A percentile compares a stretch with the other conserved stretches of the same genome.
These are phyloP conservation scores for Punctoribates punctum DNA, from an alignment of 2,888 invertebrate species.

Conservation along the genomic window DNA sequence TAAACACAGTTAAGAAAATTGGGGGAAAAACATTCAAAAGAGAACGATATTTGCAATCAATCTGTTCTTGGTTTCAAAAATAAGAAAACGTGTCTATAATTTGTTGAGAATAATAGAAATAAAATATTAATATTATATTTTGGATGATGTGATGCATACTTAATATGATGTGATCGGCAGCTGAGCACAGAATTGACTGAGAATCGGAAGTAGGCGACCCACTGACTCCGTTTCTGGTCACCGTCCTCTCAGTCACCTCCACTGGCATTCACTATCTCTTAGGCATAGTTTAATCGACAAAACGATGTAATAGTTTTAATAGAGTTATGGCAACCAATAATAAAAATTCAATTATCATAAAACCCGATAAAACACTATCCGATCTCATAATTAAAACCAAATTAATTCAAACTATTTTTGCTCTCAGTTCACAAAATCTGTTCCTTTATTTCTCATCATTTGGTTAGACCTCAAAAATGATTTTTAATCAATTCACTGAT, in stretches of 20 bases:
- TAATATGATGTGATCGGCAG: neutral
- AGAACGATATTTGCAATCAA: neutral
- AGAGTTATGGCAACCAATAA: neutral
- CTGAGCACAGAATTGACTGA: neutral
- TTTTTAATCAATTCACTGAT: too few species aligned
- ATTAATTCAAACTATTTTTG: neutral
- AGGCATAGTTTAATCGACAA: neutral
- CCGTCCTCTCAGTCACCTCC: slow-evolving; percentile 15
- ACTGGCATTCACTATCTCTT: neutral
- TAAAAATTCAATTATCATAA: neutral
- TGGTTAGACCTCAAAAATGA: too few species aligned
- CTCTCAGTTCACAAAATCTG: too few species aligned
- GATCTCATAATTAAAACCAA: neutral
- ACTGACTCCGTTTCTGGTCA: slow-evolving; percentile 15
- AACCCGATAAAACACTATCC: neutral
- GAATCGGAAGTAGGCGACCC: slow-evolving; percentile 8
- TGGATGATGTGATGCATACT: neutral
- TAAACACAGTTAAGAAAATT: neutral
- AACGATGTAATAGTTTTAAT: neutral
- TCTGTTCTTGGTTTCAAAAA: too few species aligned
- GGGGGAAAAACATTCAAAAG: neutral
- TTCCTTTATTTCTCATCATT: too few species aligned
- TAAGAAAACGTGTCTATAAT: too few species aligned
- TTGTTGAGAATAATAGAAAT: neutral
- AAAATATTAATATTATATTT: neutral